Conservation (phyloP, 1,140 invertebrate species). For the Saccostrea echinata region DNA sequence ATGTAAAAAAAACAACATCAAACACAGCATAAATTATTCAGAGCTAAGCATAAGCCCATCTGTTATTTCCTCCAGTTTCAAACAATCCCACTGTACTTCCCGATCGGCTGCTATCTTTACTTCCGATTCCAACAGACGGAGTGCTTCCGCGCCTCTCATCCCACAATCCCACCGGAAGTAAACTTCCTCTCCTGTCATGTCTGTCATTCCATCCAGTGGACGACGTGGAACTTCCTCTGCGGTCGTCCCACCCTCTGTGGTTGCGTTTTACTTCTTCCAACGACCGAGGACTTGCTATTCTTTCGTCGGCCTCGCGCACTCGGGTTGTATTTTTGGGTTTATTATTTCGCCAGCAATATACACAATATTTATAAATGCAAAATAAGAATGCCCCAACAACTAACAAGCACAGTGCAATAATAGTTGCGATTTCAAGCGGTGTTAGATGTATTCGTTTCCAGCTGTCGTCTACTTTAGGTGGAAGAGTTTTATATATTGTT, state of each 20-base stretch:
- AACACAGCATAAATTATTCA: not conserved
- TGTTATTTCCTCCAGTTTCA: slow-evolving; percentile 7
- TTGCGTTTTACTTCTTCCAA: slow-evolving; percentile 12
- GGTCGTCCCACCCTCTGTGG: slow-evolving; percentile 7
- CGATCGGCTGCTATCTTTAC: slow-evolving; percentile 1
- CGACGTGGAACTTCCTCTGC: slow-evolving; percentile 1
- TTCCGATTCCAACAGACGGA: slow-evolving; percentile 5
- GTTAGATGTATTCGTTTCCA: slow-evolving; percentile 19
- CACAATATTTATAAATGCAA: slow-evolving; percentile 29
- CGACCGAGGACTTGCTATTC: not conserved
- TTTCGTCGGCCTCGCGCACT: not conserved
- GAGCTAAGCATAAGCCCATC: not conserved
- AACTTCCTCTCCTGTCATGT: not conserved
- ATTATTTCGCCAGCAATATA: slow-evolving; percentile 29
- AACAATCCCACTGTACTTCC: slow-evolving; percentile 23
- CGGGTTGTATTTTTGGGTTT: not conserved
- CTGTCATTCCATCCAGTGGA: slow-evolving; percentile 1
- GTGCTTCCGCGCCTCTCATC: slow-evolving; percentile 5
- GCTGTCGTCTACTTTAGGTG: not conserved
- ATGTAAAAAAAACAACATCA: too few relatives aligned
- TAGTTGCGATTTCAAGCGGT: slow-evolving; percentile 30
- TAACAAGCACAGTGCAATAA: not conserved
- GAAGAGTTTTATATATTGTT: not conserved
- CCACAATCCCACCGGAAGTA: slow-evolving; percentile 16
- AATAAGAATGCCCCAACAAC: slow-evolving; percentile 32